Percentiles rank a stretch among this genome's conserved stretches.
Conservation (phyloP, 2,888 invertebrate genomes). For the Amiota minor region DNA sequence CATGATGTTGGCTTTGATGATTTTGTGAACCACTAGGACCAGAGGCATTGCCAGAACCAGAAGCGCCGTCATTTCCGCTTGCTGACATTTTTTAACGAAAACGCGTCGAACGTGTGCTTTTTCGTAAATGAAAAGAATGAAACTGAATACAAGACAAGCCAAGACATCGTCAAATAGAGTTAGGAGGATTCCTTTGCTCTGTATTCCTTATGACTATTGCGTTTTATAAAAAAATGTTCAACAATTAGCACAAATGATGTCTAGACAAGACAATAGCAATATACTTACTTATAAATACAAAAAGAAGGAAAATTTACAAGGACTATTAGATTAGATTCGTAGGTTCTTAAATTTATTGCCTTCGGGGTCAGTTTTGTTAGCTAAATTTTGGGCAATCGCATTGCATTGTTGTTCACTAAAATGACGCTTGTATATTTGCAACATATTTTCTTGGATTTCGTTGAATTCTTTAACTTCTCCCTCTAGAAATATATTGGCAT, state of each 20-base stretch:
- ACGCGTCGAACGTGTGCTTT: slow-evolving; percentile 57
- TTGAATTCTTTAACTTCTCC: slow-evolving; percentile 50
- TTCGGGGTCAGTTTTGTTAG: slow-evolving; percentile 28
- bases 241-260: too few relatives aligned
- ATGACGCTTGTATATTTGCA: slow-evolving; percentile 44
- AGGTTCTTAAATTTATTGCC: not conserved
- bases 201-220: too few relatives aligned
- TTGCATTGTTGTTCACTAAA: slow-evolving; percentile 35
- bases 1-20: slow-evolving; percentile 70
- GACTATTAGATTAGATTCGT: too few relatives aligned
- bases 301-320: not conserved
- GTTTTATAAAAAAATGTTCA: too few relatives aligned
- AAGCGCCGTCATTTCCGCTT: slow-evolving; percentile 28
- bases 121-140: slow-evolving; percentile 77
- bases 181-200: too few relatives aligned
- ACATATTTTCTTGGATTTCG: slow-evolving; percentile 51
- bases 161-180: too few relatives aligned
- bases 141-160: slow-evolving; percentile 85
- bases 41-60: slow-evolving; percentile 4
- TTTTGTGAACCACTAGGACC: slow-evolving; percentile 19
- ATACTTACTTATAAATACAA: too few relatives aligned
- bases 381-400: slow-evolving; percentile 43
- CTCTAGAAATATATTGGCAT: slow-evolving; percentile 52
- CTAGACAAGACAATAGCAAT: too few relatives aligned
- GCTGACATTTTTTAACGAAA: slow-evolving; percentile 53